These are phyloP conservation scores for Subacronicta megacephala DNA, from an alignment of 2,888 invertebrate genomes.

Conservation along the genomic window DNA sequence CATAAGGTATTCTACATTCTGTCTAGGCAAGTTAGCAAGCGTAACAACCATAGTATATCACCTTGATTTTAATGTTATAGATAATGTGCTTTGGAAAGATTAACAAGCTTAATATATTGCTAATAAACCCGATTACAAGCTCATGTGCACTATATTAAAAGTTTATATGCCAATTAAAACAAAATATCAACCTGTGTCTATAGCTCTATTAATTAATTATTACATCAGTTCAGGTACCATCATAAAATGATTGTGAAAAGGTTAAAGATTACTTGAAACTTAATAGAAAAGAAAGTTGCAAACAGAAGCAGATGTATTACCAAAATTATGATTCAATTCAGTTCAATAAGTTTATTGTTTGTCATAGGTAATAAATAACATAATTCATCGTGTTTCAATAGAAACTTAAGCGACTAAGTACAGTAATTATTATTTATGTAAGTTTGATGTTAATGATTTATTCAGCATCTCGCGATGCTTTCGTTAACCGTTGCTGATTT, in stretches of 20 bases:
- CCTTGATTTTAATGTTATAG: constrained; percentile 32
- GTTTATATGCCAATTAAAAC: constrained; percentile 46
- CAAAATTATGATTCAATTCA: background rate
- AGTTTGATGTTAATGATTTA: too few relatives aligned
- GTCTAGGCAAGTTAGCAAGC: constrained; percentile 13
- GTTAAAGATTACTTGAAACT: background rate
- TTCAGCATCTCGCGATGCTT: too few relatives aligned
- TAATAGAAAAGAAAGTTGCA: background rate
- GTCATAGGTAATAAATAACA: too few relatives aligned
- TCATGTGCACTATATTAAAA: constrained; percentile 34
- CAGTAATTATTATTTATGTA: too few relatives aligned
- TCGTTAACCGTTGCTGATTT: too few relatives aligned
- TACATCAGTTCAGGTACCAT: background rate
- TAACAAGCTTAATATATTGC: constrained; percentile 33
- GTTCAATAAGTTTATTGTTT: background rate
- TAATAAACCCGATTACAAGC: constrained; percentile 39
- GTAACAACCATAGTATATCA: constrained; percentile 33
- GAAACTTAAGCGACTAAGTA: too few relatives aligned
- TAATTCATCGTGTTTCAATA: too few relatives aligned
- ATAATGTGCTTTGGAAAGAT: constrained; percentile 37
- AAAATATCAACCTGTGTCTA: constrained; percentile 2
- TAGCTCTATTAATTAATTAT: background rate
- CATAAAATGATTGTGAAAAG: background rate
- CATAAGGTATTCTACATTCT: constrained; percentile 10
- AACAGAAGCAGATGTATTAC: too few relatives aligned